Conservation (phyloP, 2,797 vertebrate species). For the Uromys caudimaculatus region DNA sequence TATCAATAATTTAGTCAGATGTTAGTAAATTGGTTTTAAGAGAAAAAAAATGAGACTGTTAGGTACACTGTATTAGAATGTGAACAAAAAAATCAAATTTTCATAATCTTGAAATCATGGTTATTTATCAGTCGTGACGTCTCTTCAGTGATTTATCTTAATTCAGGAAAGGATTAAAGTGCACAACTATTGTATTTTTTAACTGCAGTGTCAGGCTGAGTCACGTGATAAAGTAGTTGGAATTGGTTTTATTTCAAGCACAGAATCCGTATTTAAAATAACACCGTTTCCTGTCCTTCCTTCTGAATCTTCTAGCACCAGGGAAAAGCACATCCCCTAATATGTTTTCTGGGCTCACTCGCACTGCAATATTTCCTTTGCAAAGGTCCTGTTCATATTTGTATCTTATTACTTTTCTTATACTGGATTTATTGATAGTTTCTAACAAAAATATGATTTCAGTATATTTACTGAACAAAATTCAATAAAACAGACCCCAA, state of each 20-base stretch:
- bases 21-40: slow-evolving; percentile 48
- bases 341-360: slow-evolving; percentile 86
- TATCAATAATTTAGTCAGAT: slow-evolving; percentile 8
- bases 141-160: slow-evolving; percentile 60
- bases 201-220: not conserved
- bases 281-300: slow-evolving; percentile 74
- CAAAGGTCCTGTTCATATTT: slow-evolving; percentile 94
- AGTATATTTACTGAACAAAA: slow-evolving; percentile 98
- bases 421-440: slow-evolving; percentile 99
- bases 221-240: slow-evolving; percentile 32
- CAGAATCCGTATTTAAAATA: slow-evolving; percentile 83
- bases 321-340: slow-evolving; percentile 85
- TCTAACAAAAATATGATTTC: slow-evolving; percentile 98
- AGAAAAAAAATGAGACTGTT: not conserved
- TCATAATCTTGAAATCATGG: slow-evolving; percentile 41
- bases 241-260: slow-evolving; percentile 74
- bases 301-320: slow-evolving; percentile 81
- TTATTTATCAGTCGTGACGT: slow-evolving; percentile 38
- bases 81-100: slow-evolving; percentile 32
- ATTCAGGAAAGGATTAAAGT: slow-evolving; percentile 54
- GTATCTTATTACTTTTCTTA: slow-evolving; percentile 96
- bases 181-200: slow-evolving; percentile 41
- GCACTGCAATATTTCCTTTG: slow-evolving; percentile 90
- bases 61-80: not conserved
- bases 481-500: slow-evolving; percentile 96